Percentiles rank a stretch among this genome's conserved stretches.
Conservation (phyloP, 1,140 invertebrate genomes). For the Scylla paramamosain region DNA sequence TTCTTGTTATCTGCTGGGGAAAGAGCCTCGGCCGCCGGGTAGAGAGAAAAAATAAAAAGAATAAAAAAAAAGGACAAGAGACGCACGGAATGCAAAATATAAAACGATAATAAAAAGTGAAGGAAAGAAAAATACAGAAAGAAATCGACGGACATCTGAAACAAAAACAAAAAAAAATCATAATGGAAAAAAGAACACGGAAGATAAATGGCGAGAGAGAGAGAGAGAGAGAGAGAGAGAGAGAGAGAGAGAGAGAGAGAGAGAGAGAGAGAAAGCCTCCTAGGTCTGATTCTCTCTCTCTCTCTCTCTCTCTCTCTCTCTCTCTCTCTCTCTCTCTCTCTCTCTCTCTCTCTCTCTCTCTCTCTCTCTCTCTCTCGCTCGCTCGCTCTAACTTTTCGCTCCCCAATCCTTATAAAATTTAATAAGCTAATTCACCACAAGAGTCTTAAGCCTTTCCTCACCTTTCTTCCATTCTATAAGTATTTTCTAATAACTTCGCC, state of each 20-base stretch:
- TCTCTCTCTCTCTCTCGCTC: neutral
- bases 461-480: too few species aligned
- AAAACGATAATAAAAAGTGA: too few species aligned
- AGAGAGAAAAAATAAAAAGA: neutral
- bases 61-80: too few species aligned
- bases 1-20: neutral
- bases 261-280: neutral
- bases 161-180: neutral
- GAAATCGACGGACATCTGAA: too few species aligned
- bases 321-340: neutral
- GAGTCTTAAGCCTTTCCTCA: too few species aligned
- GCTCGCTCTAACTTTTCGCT: neutral
- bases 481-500: too few species aligned
- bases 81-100: too few species aligned
- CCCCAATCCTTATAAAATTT: too few species aligned
- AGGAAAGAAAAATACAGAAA: too few species aligned
- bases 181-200: neutral
- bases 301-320: neutral
- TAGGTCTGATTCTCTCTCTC: neutral
- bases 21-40: neutral
- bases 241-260: conserved; percentile 12
- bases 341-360: too few species aligned
- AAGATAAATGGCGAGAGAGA: neutral
- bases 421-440: too few species aligned
- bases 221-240: conserved; percentile 15